These are phyloP conservation scores for Struthidea cinerea DNA, from an alignment of 2,113 vertebrate species.

Conservation along the genomic window DNA sequence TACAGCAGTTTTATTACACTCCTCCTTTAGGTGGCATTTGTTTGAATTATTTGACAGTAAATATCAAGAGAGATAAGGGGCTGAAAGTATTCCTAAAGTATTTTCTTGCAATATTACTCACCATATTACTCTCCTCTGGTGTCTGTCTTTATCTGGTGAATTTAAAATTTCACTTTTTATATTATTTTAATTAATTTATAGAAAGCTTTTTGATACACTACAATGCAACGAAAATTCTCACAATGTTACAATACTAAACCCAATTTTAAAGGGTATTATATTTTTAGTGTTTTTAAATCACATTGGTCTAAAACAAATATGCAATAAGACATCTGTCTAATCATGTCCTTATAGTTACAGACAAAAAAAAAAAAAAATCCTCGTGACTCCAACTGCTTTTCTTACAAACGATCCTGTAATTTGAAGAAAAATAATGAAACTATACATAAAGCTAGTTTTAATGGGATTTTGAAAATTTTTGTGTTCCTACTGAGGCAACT, in stretches of 20 bases:
- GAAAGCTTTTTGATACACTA: background rate
- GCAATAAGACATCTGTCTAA: slow-evolving; percentile 19
- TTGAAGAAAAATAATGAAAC: background rate
- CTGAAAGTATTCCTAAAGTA: background rate
- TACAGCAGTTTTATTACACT: background rate
- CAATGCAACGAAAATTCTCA: background rate
- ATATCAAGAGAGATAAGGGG: background rate
- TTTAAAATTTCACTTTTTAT: background rate
- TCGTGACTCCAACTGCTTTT: background rate
- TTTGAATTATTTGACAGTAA: slow-evolving; percentile 5
- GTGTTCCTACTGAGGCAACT: background rate
- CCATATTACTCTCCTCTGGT: background rate
- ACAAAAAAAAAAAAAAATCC: slow-evolving; percentile 24
- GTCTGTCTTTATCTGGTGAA: background rate
- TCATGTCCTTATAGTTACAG: background rate
- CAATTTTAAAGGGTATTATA: background rate
- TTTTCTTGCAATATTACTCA: background rate
- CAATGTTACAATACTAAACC: background rate
- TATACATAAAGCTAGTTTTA: background rate
- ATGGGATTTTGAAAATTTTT: background rate
- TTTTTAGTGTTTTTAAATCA: slow-evolving; percentile 1
- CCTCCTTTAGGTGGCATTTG: background rate
- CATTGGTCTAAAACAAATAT: slow-evolving; percentile 8
- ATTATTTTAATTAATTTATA: background rate
- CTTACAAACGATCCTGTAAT: background rate